phyloP scores from a whole-genome alignment of 2,113 vertebrate genomes.

The Pseudorasbora parva region DNA sequence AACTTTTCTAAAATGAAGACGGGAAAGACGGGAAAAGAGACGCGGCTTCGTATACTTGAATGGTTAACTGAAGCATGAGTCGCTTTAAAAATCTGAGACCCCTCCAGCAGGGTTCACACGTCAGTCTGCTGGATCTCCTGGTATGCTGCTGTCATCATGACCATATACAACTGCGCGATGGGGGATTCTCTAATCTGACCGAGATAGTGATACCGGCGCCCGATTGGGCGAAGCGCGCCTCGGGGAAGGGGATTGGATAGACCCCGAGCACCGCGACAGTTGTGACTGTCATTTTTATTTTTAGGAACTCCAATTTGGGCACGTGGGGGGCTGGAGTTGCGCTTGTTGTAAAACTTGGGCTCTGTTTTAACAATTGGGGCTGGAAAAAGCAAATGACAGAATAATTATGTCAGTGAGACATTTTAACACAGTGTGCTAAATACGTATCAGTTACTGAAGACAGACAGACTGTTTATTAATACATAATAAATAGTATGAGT shows the following conservation, averaged over 20 bases:
- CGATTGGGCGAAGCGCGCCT: conserved; percentile 70
- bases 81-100: conserved; percentile 71
- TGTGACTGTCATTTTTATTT: conserved; percentile 77
- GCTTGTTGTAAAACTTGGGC: conserved; percentile 51
- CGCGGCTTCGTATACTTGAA: conserved; percentile 46
- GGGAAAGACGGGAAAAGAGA: conserved; percentile 15
- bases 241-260: conserved; percentile 59
- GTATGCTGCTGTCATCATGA: conserved; percentile 81
- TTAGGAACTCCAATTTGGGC: conserved; percentile 70
- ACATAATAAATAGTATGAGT: not conserved
- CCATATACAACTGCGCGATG: conserved; percentile 75
- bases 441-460: not conserved
- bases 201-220: conserved; percentile 62
- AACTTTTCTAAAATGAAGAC: not conserved
- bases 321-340: conserved; percentile 50
- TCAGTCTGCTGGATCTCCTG: conserved; percentile 82
- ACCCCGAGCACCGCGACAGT: conserved; percentile 57
- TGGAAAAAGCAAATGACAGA: conserved; percentile 57
- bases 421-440: conserved; percentile 20
- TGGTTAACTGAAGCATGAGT: conserved; percentile 56
- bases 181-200: conserved; percentile 66
- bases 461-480: conserved; percentile 27
- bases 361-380: conserved; percentile 56
- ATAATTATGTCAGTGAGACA: conserved; percentile 22
- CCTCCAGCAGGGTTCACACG: conserved; percentile 65